These are phyloP conservation scores for Panagrolaimus sp. DNA, from an alignment of 1,140 invertebrate species.

Conservation along the genomic window DNA sequence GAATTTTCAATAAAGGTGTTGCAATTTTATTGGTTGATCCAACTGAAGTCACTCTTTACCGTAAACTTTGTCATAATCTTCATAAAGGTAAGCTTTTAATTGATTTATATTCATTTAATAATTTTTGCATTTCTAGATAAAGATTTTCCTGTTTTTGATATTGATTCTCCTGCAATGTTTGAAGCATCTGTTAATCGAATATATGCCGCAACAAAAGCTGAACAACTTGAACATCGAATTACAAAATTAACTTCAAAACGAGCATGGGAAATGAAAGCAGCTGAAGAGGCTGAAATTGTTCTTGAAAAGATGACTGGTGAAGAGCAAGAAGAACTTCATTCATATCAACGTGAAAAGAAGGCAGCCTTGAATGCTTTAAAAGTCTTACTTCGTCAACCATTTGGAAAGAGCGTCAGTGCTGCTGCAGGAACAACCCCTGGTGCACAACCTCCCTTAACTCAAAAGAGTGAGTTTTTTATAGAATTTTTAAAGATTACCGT, in stretches of 20 bases:
- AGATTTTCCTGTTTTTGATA: conserved; percentile 12
- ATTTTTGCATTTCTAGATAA: not conserved
- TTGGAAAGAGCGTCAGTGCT: too few species aligned
- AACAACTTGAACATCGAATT: conserved; percentile 5
- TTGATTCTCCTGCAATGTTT: conserved; percentile 7
- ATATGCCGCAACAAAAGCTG: not conserved
- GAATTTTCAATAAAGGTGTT: conserved; percentile 79
- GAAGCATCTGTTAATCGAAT: not conserved
- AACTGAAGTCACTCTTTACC: conserved; percentile 73
- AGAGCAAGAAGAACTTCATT: too few species aligned
- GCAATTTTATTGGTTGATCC: conserved; percentile 86
- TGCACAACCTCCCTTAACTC: too few species aligned
- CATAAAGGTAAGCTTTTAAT: conserved; percentile 67
- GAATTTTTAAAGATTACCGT: too few species aligned
- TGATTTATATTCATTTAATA: not conserved
- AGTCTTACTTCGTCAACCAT: too few species aligned
- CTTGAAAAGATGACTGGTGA: too few species aligned
- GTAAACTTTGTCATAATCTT: conserved; percentile 75
- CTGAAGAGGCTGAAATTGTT: not conserved
- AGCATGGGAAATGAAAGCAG: not conserved
- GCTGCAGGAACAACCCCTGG: too few species aligned
- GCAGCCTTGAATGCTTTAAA: too few species aligned
- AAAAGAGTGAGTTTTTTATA: too few species aligned
- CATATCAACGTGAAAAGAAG: too few species aligned
- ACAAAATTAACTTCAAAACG: not conserved